Percentiles rank a stretch among this genome's conserved stretches.
phyloP scores from a whole-genome alignment of 2,888 invertebrate species.

The Coleophora flavipennella region DNA sequence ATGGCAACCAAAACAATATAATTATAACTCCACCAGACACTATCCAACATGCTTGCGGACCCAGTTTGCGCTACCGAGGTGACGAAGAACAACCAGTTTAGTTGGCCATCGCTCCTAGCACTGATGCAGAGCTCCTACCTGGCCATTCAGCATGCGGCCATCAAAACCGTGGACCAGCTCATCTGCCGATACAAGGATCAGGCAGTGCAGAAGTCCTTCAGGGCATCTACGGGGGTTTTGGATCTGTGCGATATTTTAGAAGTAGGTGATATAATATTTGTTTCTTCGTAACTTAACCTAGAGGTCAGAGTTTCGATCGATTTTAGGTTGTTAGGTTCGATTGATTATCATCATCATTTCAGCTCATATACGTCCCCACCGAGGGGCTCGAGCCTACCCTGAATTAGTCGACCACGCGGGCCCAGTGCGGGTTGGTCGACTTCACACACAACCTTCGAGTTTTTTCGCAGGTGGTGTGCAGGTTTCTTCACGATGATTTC shows the following conservation, averaged over 20 bases:
- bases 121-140: slow-evolving; percentile 62
- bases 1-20: no score
- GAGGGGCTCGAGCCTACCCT: no score
- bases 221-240: slow-evolving; percentile 58
- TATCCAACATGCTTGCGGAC: slow-evolving; percentile 66
- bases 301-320: no score
- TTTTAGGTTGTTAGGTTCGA: no score
- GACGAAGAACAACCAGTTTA: slow-evolving; percentile 61
- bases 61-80: slow-evolving; percentile 56
- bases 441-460: no score
- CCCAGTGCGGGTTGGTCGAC: no score
- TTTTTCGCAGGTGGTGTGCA: no score
- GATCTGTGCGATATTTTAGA: slow-evolving; percentile 65
- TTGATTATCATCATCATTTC: no score
- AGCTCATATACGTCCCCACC: no score
- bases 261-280: slow-evolving; percentile 42
- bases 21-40: slow-evolving; percentile 27
- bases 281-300: no score
- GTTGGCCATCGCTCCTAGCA: slow-evolving; percentile 55
- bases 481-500: no score
- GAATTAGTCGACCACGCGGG: no score
- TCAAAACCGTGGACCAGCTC: slow-evolving; percentile 58
- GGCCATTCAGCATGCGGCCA: slow-evolving; percentile 61
- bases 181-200: slow-evolving; percentile 58
- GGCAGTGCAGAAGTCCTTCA: slow-evolving; percentile 61